Base-by-base conservation (phyloP, 2,113 vertebrate genomes). In the Phoxinus phoxinus region DNA sequence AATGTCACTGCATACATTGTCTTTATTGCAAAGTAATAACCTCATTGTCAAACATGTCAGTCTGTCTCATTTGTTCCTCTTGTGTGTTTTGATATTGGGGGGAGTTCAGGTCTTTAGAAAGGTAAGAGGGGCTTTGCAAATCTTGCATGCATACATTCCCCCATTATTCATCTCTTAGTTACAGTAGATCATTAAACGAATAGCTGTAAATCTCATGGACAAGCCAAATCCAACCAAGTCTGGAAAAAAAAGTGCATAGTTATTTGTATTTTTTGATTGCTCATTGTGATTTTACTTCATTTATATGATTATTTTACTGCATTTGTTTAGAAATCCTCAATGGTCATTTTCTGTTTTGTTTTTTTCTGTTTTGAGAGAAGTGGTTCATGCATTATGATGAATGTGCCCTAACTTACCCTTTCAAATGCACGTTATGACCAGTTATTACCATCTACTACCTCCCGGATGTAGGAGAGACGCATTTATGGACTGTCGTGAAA, bases 21-120 rank as follows among this genome's bases (percentile, higher is more conserved):
- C 48, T 79, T 41, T 46, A 81, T 5, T 69, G 61, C 69, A 81
- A 81, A 81, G 79, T 81, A 19, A 81, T 35, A 21, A 27, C 78
- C 27, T 81, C 61, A 81, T 51, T 81, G 79, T 69, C 44, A 81
- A 74, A 51, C 59, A 32, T 48, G 44, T 46, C 81, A 3, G 81
- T 67, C 63, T 86, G 93, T 96, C 95, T 96, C 94, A 95, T 96
- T 95, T 95, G 95, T 94, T 96, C 93, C 94, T 95, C 96, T 94
- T 93, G 94, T 96, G 95, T 94, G 95, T 95, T 96, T 95, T 96
- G 71, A 96, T 94, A 95, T 94, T 89, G 85, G 35, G 94, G 93
- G 90, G 95, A 93, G 92, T 96, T 83, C 97, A 98, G 96, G 96
- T 97, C 96, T 90, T 96, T 97, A 94, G 96, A 97, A 95, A 99